Percentiles rank a stretch among this genome's conserved stretches.
Conservation (phyloP, 2,888 invertebrate species). For the Erebia palarica region DNA sequence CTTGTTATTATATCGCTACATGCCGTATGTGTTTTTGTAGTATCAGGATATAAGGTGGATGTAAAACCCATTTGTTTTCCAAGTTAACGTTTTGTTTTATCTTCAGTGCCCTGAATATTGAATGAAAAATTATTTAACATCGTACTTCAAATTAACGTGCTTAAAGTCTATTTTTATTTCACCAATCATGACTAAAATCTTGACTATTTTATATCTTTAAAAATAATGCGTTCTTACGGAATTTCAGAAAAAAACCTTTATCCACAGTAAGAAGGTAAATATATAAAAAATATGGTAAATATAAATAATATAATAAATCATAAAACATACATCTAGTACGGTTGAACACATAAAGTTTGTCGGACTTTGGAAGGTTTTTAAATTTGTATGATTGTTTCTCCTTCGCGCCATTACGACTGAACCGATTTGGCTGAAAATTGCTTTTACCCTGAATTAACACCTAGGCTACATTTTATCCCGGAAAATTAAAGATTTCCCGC, state of each 20-base stretch:
- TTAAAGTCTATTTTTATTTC: not conserved
- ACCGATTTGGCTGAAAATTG: no score
- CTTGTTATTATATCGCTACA: slow-evolving; percentile 6
- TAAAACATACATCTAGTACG: no score
- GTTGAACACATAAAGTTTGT: not conserved
- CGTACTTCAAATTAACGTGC: not conserved
- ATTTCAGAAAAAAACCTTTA: not conserved
- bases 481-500: no score
- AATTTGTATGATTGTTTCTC: no score
- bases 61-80: not conserved
- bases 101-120: not conserved
- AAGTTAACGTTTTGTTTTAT: not conserved
- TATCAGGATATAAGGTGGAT: not conserved
- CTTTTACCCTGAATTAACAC: no score
- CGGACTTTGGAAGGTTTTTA: no score
- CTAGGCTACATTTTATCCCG: no score
- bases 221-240: not conserved
- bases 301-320: no score
- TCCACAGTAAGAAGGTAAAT: no score
- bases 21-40: not conserved
- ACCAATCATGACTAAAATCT: not conserved
- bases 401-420: no score
- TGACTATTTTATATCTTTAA: not conserved
- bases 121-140: not conserved
- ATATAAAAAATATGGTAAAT: no score